Evolutionary conservation across 2,888 invertebrate genomes (phyloP), one percentile per base, ranked within the genome.

Genomic region (Drosophila putrida): DNA sequence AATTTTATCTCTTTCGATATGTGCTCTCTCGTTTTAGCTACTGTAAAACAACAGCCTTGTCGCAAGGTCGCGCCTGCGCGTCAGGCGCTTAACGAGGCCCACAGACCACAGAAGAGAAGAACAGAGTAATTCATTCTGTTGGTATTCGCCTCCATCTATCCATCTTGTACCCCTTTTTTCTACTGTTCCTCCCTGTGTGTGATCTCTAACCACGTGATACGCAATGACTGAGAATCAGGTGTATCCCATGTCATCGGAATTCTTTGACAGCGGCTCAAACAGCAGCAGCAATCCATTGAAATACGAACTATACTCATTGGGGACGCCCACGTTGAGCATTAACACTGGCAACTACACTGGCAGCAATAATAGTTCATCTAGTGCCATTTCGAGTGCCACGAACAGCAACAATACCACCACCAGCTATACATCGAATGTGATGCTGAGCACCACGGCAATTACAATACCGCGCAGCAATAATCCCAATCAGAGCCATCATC

Each of bases 221-320:
- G 90, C 80, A 75, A 92, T 92, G 92, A 92, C 92, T 87, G 92
- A 92, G 75, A 92, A 92, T 85, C 92, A 92, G 89, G 54, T 92
- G 69, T 92, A 90, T 82, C 83, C 92, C 82, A 91, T 92, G 90
- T 91, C 92, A 85, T 90, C 92, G 75, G 92, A 92, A 82, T 91
- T 92, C 82, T 92, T 92, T 87, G 92, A 92, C 89, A 91, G 87
- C 66, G 91, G 92, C 78, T 92, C 92, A 65, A 91, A 91, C 75
- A 91, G 91, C 80, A 89, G 88, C 85, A 92, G 90, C 82, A 91
- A 92, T 80, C 81, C 91, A 53, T 68, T 92, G 66, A 92, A 92
- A 75, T 91, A 91, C 81, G 92, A 92, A 72, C 62, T 92, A 60
- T 92, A 89, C 75, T 82, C 91, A 15, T 75, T 91, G 46, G 83